Evolutionary conservation across 2,888 invertebrate genomes (phyloP), one percentile per base, ranked within the genome.

Genomic region (Drosophila kokeensis): DNA sequence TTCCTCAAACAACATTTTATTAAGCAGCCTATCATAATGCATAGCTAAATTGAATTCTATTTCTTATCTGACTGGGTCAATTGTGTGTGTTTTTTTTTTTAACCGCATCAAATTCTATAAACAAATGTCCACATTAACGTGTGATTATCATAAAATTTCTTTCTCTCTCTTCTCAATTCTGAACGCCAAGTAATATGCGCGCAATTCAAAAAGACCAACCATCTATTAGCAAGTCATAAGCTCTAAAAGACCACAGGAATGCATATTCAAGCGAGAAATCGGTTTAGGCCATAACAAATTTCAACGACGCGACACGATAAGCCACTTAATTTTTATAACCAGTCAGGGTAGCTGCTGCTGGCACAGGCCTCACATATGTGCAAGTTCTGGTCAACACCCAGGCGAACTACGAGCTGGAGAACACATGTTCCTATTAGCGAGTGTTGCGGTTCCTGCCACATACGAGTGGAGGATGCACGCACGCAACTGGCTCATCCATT

Each of bases 401-500:
- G 34, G 5, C 57, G 52, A 67, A 62, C 59, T 36, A 64, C 45
- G 58, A 48, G 48, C 21, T 27, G 40, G 24, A 49, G 76, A 80
- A 90, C 83, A 90, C 76, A 82, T 90, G 90, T 90, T 91, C 90
- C 87, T 87, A 91, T 91, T 91, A 90, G 87, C 89, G 90, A 90
- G 89, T 85, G 87, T 80, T 88, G 82, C 60, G 81, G 82, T 81
- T 82, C 66, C 84, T 65, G 52, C 29, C 78, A 65, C 69, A 73
- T 54, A 73, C 29, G 57, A 74, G 24, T 24, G 45, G 24, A 45
- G 24, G 61, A 62, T 65, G 63, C 73, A 21, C 63, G 64, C 53
- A 70, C 82, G 70, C 86, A 73, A 58, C 66, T 66, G 54, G 49
- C 62, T 62, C 75, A 82, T 76, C 71, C 69, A 87, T 89, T 84